Percentiles rank a stretch among this genome's conserved stretches.
phyloP scores from a whole-genome alignment of 2,888 invertebrate genomes.

The Empis livida region DNA sequence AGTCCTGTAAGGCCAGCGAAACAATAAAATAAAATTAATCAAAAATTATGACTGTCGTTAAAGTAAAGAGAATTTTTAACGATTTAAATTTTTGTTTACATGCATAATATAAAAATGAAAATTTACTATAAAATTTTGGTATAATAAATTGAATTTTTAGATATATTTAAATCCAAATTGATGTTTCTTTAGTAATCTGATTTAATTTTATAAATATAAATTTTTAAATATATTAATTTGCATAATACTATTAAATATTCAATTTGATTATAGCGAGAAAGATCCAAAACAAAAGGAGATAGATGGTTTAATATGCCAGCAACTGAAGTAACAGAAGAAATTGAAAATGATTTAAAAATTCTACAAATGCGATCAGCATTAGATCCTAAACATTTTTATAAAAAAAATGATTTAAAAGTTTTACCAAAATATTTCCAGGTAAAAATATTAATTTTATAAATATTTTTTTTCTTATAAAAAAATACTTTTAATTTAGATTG shows the following conservation, averaged over 20 bases:
- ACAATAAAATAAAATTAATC: constrained; percentile 16
- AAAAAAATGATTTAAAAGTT: constrained; percentile 74
- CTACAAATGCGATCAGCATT: constrained; percentile 85
- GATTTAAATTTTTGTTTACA: constrained; percentile 23
- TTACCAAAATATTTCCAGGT: constrained; percentile 92
- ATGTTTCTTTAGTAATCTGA: constrained; percentile 39
- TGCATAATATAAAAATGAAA: constrained; percentile 14
- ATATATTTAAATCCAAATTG: constrained; percentile 22
- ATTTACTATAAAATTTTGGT: constrained; percentile 11
- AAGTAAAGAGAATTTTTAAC: constrained; percentile 13
- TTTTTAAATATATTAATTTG: background rate
- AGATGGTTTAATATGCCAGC: constrained; percentile 85
- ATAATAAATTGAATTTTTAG: constrained; percentile 15
- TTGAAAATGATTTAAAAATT: constrained; percentile 75
- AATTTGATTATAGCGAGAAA: constrained; percentile 42
- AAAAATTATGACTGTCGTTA: constrained; percentile 23
- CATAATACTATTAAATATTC: background rate
- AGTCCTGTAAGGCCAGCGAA: constrained; percentile 35
- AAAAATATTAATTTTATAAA: constrained; percentile 8
- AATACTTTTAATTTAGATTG: constrained; percentile 42
- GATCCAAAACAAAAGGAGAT: constrained; percentile 68
- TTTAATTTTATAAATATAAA: background rate
- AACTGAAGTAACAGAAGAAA: constrained; percentile 78
- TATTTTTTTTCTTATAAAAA: constrained; percentile 5
- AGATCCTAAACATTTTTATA: constrained; percentile 91